A percentile compares a stretch with the other conserved stretches of the same genome.
Conservation (phyloP, 2,888 invertebrate species). For the Tenthredo scrophulariae region DNA sequence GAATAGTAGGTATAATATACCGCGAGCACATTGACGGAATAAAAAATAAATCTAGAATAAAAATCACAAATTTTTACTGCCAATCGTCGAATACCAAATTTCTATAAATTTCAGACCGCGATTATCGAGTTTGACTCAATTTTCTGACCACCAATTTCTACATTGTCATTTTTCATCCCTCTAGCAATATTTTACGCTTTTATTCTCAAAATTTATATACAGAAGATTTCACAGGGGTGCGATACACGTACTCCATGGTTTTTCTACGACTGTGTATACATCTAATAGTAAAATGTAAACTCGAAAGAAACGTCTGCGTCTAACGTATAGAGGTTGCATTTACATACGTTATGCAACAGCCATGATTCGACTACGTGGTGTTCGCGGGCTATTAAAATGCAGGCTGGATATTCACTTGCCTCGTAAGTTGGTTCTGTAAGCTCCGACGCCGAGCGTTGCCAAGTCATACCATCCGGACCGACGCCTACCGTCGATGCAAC, state of each 20-base stretch:
- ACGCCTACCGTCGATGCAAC: slow-evolving; percentile 6
- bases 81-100: no score
- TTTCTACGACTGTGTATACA: not conserved
- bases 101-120: no score
- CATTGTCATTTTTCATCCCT: no score
- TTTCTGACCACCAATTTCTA: not conserved
- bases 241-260: not conserved
- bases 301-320: not conserved
- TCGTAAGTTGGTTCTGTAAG: slow-evolving; percentile 29
- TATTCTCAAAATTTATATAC: not conserved
- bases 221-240: not conserved
- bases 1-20: not conserved
- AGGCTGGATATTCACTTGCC: slow-evolving; percentile 47
- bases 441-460: slow-evolving; percentile 40
- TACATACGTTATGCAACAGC: slow-evolving; percentile 28
- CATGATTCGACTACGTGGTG: slow-evolving; percentile 37
- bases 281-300: not conserved
- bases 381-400: slow-evolving; percentile 42
- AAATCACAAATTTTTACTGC: not conserved
- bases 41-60: not conserved
- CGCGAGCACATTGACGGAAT: not conserved
- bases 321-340: slow-evolving; percentile 10
- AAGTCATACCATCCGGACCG: slow-evolving; percentile 29
- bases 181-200: not conserved
- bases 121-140: not conserved